A percentile compares a stretch with the other conserved stretches of the same genome.
These are phyloP conservation scores for Acanthis flammea DNA, from an alignment of 2,797 vertebrate species.

Conservation along the genomic window DNA sequence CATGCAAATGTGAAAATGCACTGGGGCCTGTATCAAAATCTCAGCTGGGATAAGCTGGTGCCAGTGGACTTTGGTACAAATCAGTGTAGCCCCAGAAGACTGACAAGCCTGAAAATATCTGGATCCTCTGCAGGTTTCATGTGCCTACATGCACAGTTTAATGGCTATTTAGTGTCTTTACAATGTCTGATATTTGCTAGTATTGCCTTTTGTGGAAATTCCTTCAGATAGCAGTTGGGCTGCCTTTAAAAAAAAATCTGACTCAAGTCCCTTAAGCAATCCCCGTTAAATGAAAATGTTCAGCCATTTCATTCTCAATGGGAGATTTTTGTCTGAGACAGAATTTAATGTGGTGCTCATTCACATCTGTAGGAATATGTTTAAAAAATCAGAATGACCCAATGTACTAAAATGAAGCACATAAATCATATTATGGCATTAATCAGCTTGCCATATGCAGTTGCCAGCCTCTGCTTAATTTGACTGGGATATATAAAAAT, in stretches of 20 bases:
- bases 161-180: not conserved
- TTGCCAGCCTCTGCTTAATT: slow-evolving; percentile 22
- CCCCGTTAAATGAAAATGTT: not conserved
- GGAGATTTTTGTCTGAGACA: slow-evolving; percentile 34
- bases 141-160: not conserved
- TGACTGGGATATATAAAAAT: slow-evolving; percentile 19
- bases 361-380: slow-evolving; percentile 26
- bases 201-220: not conserved
- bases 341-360: slow-evolving; percentile 22
- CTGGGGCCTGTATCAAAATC: not conserved
- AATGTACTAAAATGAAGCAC: slow-evolving; percentile 17
- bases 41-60: not conserved
- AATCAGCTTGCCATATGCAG: slow-evolving; percentile 25
- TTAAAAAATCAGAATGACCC: slow-evolving; percentile 29
- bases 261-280: not conserved
- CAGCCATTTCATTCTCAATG: slow-evolving; percentile 20
- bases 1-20: not conserved
- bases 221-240: not conserved
- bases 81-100: not conserved
- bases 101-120: not conserved
- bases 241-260: not conserved
- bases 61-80: not conserved
- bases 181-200: not conserved
- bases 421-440: slow-evolving; percentile 45
- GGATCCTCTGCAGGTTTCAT: not conserved